A percentile compares a stretch with the other conserved stretches of the same genome.
These are phyloP conservation scores for Sebastes matsubarae DNA, from an alignment of 2,797 vertebrate genomes.

Conservation along the genomic window DNA sequence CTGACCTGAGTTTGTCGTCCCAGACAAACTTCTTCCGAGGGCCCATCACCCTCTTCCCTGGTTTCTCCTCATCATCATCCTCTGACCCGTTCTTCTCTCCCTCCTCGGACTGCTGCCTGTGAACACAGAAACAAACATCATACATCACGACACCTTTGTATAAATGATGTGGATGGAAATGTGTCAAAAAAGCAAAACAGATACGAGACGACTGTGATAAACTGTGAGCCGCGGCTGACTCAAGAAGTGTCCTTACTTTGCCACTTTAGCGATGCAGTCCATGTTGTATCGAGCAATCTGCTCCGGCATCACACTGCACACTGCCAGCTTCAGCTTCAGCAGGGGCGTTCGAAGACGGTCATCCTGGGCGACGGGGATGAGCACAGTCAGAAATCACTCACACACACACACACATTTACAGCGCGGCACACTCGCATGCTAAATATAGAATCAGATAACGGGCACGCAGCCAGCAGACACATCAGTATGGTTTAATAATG, in stretches of 20 bases:
- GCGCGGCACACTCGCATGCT: neutral
- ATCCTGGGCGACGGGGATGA: conserved; percentile 81
- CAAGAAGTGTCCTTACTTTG: conserved; percentile 83
- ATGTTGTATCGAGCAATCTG: conserved; percentile 96
- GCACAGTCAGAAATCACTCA: conserved; percentile 12
- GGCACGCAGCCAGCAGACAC: too few relatives aligned
- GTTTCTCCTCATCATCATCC: conserved; percentile 97
- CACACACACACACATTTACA: neutral
- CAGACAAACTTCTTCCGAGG: conserved; percentile 97
- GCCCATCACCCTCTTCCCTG: conserved; percentile 94
- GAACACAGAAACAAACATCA: neutral
- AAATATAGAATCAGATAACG: neutral
- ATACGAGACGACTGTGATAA: neutral
- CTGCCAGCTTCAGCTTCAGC: conserved; percentile 94
- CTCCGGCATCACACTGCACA: conserved; percentile 95
- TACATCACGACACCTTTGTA: neutral
- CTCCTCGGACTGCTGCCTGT: conserved; percentile 91
- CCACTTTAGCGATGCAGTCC: conserved; percentile 95
- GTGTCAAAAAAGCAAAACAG: neutral
- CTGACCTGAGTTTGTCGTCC: conserved; percentile 96
- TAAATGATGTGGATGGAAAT: neutral
- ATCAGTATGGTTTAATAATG: too few relatives aligned
- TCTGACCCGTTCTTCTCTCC: conserved; percentile 95
- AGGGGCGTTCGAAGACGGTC: conserved; percentile 92
- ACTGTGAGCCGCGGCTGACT: neutral